phyloP scores from a whole-genome alignment of 2,888 invertebrate genomes.

The Apantesis nais region DNA sequence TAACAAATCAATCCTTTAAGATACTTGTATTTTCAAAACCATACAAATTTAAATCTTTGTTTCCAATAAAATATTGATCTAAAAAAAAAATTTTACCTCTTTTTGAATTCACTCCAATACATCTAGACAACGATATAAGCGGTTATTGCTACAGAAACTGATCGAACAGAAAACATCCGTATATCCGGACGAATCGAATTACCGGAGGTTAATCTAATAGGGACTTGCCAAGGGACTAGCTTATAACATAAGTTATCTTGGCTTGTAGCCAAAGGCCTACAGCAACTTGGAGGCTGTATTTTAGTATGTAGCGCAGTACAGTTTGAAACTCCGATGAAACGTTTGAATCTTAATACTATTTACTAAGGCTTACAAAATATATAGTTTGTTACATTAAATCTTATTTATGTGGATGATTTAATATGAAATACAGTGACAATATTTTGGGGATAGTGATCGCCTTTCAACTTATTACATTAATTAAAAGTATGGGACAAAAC shows the following conservation, averaged over 20 bases:
- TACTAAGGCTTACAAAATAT: too few species aligned
- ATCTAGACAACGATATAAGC: neutral
- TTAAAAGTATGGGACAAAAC: too few species aligned
- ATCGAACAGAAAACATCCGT: neutral
- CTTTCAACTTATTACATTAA: too few species aligned
- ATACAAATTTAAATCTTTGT: neutral
- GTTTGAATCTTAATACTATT: neutral
- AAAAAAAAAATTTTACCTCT: neutral
- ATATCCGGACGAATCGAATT: constrained; percentile 5
- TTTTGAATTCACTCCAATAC: neutral
- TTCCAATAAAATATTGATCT: neutral
- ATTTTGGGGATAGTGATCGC: too few species aligned
- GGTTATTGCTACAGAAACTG: neutral
- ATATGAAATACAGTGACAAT: too few species aligned
- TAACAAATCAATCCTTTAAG: neutral
- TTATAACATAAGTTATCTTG: neutral
- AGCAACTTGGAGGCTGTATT: neutral
- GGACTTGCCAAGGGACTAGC: neutral
- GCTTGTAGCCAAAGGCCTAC: neutral
- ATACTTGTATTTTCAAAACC: too few species aligned
- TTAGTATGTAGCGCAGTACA: neutral
- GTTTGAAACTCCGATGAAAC: neutral
- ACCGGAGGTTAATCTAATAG: constrained; percentile 2
- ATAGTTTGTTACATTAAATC: too few species aligned
- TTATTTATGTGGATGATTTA: too few species aligned